Evolutionary conservation across 2,113 vertebrate species (phyloP).

Genomic region (Mixornis gularis): DNA sequence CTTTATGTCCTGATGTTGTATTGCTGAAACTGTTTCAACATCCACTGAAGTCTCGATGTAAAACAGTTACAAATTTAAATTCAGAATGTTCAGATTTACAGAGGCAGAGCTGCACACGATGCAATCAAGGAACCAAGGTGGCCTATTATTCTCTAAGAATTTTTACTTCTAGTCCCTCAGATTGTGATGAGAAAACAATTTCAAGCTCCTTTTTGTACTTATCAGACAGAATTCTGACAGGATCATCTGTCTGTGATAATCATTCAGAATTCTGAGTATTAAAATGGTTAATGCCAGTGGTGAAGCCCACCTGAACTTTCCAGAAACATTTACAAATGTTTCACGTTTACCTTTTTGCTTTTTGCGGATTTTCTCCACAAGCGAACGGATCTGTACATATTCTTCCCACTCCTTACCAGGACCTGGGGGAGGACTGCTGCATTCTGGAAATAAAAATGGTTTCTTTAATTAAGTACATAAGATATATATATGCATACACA

Average conservation of each 20-base stretch:
- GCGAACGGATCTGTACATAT: constrained; percentile 86
- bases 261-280: background rate
- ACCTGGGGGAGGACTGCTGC: constrained; percentile 86
- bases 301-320: background rate
- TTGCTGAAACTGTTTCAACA: background rate
- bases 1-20: background rate
- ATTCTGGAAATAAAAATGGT: constrained; percentile 71
- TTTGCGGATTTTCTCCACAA: constrained; percentile 96
- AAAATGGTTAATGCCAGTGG: background rate
- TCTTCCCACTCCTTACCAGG: constrained; percentile 97
- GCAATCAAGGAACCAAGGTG: background rate
- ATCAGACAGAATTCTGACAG: background rate
- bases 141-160: background rate
- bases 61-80: background rate
- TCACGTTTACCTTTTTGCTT: constrained; percentile 90
- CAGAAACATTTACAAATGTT: background rate
- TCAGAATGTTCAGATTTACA: background rate
- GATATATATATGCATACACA: too few species aligned
- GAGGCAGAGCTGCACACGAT: background rate
- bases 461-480: background rate
- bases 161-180: background rate
- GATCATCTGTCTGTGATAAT: background rate
- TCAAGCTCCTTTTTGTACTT: background rate
- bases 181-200: background rate
- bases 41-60: background rate